These are phyloP conservation scores for Pecten maximus DNA, from an alignment of 2,888 invertebrate genomes.

Conservation along the genomic window DNA sequence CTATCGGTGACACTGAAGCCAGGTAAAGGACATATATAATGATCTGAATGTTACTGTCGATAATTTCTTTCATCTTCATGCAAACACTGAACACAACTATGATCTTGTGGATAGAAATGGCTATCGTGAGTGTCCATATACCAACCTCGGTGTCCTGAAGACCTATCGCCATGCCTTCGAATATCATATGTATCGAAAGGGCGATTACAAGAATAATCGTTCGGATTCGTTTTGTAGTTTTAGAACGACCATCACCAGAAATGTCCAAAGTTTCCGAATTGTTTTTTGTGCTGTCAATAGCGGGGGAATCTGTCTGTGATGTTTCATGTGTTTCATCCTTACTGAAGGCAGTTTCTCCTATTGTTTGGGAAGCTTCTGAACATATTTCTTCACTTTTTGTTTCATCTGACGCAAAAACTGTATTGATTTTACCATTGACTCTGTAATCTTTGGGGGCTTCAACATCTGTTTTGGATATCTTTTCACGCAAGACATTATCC, in stretches of 20 bases:
- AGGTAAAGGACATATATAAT: slow-evolving; percentile 57
- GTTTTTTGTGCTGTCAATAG: background rate
- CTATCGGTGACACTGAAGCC: slow-evolving; percentile 62
- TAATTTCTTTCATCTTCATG: slow-evolving; percentile 82
- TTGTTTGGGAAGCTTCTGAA: background rate
- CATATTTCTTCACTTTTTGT: background rate
- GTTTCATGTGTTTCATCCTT: background rate
- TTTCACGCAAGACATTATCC: background rate
- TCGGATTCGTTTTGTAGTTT: slow-evolving; percentile 63
- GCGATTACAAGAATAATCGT: slow-evolving; percentile 84
- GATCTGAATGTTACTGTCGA: slow-evolving; percentile 45
- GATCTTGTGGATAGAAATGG: slow-evolving; percentile 84
- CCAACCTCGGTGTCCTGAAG: slow-evolving; percentile 79
- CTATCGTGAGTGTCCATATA: slow-evolving; percentile 80
- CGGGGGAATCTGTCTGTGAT: background rate
- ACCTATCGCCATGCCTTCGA: slow-evolving; percentile 85
- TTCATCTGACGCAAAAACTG: background rate
- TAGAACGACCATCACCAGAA: background rate
- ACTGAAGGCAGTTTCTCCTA: background rate
- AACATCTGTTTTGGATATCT: background rate
- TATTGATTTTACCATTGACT: background rate
- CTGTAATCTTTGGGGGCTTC: background rate
- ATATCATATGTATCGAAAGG: slow-evolving; percentile 85
- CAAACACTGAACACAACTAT: slow-evolving; percentile 85
- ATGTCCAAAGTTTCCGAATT: background rate